Evolutionary conservation across 2,113 vertebrate species (phyloP), one percentile per base, ranked within the genome.

Genomic region (Phylloscopus whistleri): DNA sequence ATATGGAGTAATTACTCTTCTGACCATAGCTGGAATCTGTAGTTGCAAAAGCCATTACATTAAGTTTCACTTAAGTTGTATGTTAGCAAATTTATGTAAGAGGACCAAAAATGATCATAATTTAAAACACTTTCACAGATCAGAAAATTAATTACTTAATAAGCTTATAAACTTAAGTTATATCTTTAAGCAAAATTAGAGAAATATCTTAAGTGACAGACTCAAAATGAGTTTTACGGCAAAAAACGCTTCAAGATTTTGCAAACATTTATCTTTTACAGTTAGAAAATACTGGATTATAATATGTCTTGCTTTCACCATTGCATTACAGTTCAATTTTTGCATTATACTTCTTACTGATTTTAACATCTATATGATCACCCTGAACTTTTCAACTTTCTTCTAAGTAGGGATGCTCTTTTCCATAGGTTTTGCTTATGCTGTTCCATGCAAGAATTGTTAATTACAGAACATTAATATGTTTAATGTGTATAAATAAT

Each of bases 21-120:
- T 99, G 84, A 99, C 98, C 99, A 99, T 99, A 78, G 99, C 99
- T 53, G 99, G 99, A 97, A 99, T 99, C 99, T 99, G 46, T 7
- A 97, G 52, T 91, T 94, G 89, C n/a, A 95, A 73, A 96, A 95
- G 88, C 27, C 2, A 0, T 70, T 49, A 88, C 14, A 74, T 2
- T 35, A 22, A 52, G 21, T 55, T 68, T 72, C 69, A 51, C 52
- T 67, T 49, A 84, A 66, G 9, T 3, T 78, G 19, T 16, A 59
- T 11, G 27, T 8, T n/a, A 76, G 6, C 9, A 84, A 87, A 91
- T 22, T 69, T 58, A 87, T 67, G 7, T 12, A 83, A 68, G 59
- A 66, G 16, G 12, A 76, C 24, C n/a, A 93, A 69, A 73, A 27
- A 12, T 0, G 0, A 48, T 10, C 44, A 1, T 49, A 41, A 82